Conservation (phyloP, 2,113 vertebrate genomes). For the Alosa alosa region DNA sequence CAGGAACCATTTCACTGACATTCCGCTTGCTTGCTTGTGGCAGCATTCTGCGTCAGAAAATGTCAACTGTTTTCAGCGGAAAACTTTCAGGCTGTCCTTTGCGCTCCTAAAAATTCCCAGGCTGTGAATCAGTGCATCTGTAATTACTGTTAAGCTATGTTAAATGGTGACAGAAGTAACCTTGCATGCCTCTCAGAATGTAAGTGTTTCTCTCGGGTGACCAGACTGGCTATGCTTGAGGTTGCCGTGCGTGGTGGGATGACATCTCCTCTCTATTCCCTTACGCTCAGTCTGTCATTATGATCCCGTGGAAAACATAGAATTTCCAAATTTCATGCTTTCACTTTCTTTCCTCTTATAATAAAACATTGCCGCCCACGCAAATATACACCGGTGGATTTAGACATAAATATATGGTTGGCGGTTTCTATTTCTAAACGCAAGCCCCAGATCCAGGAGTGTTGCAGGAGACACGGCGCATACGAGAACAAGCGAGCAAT, state of each 20-base stretch:
- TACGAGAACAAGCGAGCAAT: background rate
- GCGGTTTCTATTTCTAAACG: slow-evolving; percentile 35
- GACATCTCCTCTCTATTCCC: slow-evolving; percentile 34
- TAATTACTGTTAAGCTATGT: slow-evolving; percentile 33
- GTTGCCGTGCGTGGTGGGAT: slow-evolving; percentile 41
- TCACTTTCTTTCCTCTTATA: slow-evolving; percentile 52
- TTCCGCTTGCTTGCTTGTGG: no score
- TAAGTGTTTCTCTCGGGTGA: slow-evolving; percentile 16
- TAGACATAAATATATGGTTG: slow-evolving; percentile 54
- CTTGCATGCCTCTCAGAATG: slow-evolving; percentile 39
- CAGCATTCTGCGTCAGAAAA: background rate
- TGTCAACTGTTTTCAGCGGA: background rate
- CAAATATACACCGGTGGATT: slow-evolving; percentile 47
- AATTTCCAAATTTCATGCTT: slow-evolving; percentile 51
- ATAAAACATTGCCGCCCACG: slow-evolving; percentile 56
- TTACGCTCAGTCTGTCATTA: slow-evolving; percentile 51
- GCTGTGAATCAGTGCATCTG: slow-evolving; percentile 10
- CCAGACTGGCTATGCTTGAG: slow-evolving; percentile 24
- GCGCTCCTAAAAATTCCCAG: background rate
- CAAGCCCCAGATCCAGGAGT: background rate
- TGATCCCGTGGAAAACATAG: slow-evolving; percentile 34
- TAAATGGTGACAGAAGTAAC: slow-evolving; percentile 29
- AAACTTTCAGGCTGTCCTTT: background rate
- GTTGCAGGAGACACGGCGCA: slow-evolving; percentile 19
- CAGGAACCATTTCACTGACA: no score